Evolutionary conservation across 2,888 invertebrate species (phyloP).

Genomic region (Nesidiocoris tenuis): DNA sequence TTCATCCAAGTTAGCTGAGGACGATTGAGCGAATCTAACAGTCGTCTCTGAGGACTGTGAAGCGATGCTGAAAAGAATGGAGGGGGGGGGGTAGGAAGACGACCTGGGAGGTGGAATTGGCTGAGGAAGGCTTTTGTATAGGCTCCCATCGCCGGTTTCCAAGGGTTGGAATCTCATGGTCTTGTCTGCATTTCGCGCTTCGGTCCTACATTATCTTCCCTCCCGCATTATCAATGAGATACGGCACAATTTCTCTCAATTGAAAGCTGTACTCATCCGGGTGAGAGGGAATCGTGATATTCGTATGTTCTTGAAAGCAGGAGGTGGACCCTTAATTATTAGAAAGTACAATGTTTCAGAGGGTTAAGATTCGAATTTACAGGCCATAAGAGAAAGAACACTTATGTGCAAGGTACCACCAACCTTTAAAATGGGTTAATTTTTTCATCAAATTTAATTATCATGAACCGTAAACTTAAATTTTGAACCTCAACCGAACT

Average conservation of each 20-base stretch:
- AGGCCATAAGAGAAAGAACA: too few species aligned
- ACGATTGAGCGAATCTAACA: background rate
- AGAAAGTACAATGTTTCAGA: too few species aligned
- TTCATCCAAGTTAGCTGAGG: background rate
- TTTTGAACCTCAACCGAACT: too few species aligned
- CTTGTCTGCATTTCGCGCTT: background rate
- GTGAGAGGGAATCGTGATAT: too few species aligned
- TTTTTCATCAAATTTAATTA: too few species aligned
- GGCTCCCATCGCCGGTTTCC: background rate
- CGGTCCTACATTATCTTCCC: background rate
- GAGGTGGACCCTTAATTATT: too few species aligned
- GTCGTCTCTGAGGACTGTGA: background rate
- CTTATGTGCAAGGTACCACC: too few species aligned
- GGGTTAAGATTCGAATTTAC: too few species aligned
- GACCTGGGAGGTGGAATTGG: background rate
- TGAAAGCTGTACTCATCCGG: too few species aligned
- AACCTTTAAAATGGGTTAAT: too few species aligned
- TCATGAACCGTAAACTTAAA: too few species aligned
- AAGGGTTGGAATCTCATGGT: background rate
- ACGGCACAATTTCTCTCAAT: background rate
- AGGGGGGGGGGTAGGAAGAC: background rate
- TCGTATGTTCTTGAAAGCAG: too few species aligned
- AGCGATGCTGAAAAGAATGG: background rate
- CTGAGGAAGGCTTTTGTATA: background rate
- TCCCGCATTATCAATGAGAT: background rate